Evolutionary conservation across 2,113 vertebrate species (phyloP).

Genomic region (Sclerurus mexicanus): DNA sequence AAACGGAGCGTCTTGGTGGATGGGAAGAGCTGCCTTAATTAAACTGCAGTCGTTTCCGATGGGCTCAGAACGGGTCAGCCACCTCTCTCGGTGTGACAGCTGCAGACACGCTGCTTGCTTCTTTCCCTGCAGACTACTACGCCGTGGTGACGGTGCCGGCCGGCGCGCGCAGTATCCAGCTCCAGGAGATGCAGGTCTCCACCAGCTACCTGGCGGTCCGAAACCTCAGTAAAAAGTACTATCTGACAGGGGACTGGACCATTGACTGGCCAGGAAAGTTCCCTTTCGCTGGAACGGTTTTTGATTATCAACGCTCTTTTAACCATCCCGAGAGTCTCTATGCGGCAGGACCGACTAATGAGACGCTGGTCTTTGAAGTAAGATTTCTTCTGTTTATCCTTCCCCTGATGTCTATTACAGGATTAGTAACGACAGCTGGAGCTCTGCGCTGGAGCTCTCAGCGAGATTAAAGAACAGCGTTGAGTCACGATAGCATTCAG

Average conservation of each 20-base stretch:
- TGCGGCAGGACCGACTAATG: slow-evolving; percentile 90
- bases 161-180: slow-evolving; percentile 84
- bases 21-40: background rate
- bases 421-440: slow-evolving; percentile 52
- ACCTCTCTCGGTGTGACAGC: background rate
- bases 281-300: slow-evolving; percentile 86
- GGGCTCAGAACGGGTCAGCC: background rate
- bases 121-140: slow-evolving; percentile 84
- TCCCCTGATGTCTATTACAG: slow-evolving; percentile 48
- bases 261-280: slow-evolving; percentile 96
- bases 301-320: slow-evolving; percentile 89
- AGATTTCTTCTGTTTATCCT: slow-evolving; percentile 65
- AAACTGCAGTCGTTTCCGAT: background rate
- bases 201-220: slow-evolving; percentile 90
- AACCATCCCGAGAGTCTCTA: slow-evolving; percentile 87
- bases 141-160: slow-evolving; percentile 85
- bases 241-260: slow-evolving; percentile 91
- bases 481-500: slow-evolving; percentile 37
- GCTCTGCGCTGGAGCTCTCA: slow-evolving; percentile 34
- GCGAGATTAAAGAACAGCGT: slow-evolving; percentile 35
- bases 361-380: slow-evolving; percentile 97
- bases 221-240: slow-evolving; percentile 83
- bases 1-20: background rate
- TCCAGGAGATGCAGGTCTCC: slow-evolving; percentile 87
- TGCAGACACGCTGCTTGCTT: background rate